These are phyloP conservation scores for Barnardius zonarius DNA, from an alignment of 2,113 vertebrate species.

Conservation along the genomic window DNA sequence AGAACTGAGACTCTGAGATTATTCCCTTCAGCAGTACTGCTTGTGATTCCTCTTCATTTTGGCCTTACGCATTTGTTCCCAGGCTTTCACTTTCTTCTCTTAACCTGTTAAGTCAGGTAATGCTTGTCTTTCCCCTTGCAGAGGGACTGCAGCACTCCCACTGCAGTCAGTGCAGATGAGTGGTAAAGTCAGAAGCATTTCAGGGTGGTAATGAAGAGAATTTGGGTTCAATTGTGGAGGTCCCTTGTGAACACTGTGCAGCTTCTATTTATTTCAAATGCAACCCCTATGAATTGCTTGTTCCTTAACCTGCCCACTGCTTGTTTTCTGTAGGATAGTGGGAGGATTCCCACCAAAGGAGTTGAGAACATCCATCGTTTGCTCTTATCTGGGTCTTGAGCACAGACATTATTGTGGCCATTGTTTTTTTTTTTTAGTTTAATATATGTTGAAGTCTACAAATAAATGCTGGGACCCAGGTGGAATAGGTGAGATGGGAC, in stretches of 20 bases:
- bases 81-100: neutral
- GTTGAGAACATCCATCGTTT: neutral
- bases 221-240: neutral
- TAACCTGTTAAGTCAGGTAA: neutral
- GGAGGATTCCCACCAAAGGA: neutral
- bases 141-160: neutral
- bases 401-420: neutral
- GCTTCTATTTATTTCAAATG: neutral
- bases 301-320: neutral
- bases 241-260: neutral
- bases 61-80: neutral
- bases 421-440: constrained; percentile 69
- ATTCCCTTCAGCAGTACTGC: neutral
- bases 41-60: neutral
- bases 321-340: neutral
- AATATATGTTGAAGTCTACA: constrained; percentile 57
- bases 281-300: neutral
- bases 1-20: neutral
- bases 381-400: neutral
- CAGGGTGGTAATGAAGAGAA: neutral
- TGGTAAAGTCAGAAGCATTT: neutral
- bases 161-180: neutral
- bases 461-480: constrained; percentile 64
- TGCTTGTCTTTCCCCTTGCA: neutral
- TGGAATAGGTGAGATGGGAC: constrained; percentile 75